Conservation (phyloP, 1,140 invertebrate species). For the Euwallacea fornicatus region DNA sequence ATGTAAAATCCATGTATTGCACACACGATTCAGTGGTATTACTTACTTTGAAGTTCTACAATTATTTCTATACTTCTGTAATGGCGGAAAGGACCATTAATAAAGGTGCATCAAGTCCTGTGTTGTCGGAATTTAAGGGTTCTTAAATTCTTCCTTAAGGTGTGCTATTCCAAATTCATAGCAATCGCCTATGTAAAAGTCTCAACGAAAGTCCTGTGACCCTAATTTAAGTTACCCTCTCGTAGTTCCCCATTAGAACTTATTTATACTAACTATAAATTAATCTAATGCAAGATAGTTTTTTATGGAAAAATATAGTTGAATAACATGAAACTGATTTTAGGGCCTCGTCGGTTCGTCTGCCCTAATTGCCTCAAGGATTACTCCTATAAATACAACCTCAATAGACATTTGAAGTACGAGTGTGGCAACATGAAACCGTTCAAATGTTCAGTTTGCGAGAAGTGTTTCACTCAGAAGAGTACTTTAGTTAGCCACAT, state of each 20-base stretch:
- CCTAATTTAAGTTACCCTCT: neutral
- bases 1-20: too few species aligned
- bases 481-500: slow-evolving; percentile 14
- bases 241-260: neutral
- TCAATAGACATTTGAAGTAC: slow-evolving; percentile 32
- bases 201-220: too few species aligned
- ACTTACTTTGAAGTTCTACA: too few species aligned
- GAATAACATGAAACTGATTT: slow-evolving; percentile 6
- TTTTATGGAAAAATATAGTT: too few species aligned
- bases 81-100: too few species aligned
- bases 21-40: too few species aligned
- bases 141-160: too few species aligned
- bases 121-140: too few species aligned
- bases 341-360: slow-evolving; percentile 7
- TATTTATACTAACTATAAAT: neutral
- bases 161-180: too few species aligned
- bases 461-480: slow-evolving; percentile 32
- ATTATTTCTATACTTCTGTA: too few species aligned
- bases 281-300: neutral
- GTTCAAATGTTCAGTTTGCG: slow-evolving; percentile 25
- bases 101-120: too few species aligned
- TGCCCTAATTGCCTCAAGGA: slow-evolving; percentile 22
- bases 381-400: slow-evolving; percentile 33
- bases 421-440: slow-evolving; percentile 33
- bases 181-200: too few species aligned